Conservation (phyloP, 2,888 invertebrate species). For the Hirtodrosophila confusa region DNA sequence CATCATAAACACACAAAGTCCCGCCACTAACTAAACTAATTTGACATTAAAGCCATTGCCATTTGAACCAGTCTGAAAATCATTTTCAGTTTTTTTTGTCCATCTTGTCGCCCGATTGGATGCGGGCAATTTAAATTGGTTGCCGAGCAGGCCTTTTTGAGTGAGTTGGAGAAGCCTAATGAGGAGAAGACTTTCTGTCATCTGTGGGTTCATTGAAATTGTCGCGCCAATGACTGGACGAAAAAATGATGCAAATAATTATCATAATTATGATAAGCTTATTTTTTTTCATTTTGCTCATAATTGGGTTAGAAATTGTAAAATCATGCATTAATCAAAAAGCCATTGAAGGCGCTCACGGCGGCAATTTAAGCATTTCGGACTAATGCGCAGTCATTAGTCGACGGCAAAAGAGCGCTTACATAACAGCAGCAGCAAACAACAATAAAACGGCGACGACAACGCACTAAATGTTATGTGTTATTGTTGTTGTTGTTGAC, state of each 20-base stretch:
- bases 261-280: slow-evolving; percentile 54
- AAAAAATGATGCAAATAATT: slow-evolving; percentile 63
- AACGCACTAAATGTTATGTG: slow-evolving; percentile 33
- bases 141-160: slow-evolving; percentile 9
- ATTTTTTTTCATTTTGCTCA: slow-evolving; percentile 31
- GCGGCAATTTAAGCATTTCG: slow-evolving; percentile 59
- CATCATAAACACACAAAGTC: slow-evolving; percentile 29
- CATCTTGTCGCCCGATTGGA: slow-evolving; percentile 42
- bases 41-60: slow-evolving; percentile 57
- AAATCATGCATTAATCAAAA: slow-evolving; percentile 74
- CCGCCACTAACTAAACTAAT: slow-evolving; percentile 41
- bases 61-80: slow-evolving; percentile 59
- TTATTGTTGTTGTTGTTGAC: slow-evolving; percentile 30
- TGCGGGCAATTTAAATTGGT: slow-evolving; percentile 27
- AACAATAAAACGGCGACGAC: slow-evolving; percentile 19
- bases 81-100: slow-evolving; percentile 14
- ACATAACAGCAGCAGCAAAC: slow-evolving; percentile 54
- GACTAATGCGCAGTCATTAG: slow-evolving; percentile 65
- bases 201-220: slow-evolving; percentile 65
- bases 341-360: slow-evolving; percentile 63
- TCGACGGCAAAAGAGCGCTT: slow-evolving; percentile 43
- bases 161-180: slow-evolving; percentile 41
- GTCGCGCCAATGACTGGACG: slow-evolving; percentile 56
- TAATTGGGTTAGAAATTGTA: slow-evolving; percentile 69
- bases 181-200: slow-evolving; percentile 57